Percentiles rank a stretch among this genome's conserved stretches.
Conservation (phyloP, 2,797 vertebrate genomes). For the Mareca penelope region DNA sequence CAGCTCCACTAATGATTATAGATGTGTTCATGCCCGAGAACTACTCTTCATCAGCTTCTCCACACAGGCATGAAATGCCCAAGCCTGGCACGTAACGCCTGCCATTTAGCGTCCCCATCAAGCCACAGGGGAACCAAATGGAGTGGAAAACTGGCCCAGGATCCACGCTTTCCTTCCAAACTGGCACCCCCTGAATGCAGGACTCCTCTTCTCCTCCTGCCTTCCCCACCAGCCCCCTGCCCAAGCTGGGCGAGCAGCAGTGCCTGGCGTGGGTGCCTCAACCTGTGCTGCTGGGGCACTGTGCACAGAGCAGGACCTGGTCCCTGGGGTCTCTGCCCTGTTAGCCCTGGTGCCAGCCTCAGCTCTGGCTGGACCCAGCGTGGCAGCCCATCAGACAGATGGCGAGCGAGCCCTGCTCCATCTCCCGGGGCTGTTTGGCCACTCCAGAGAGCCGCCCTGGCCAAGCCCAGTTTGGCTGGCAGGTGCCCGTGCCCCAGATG, state of each 20-base stretch:
- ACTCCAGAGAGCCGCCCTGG: neutral
- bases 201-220: neutral
- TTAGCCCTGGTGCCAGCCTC: fast-evolving
- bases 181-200: neutral
- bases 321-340: fast-evolving
- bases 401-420: neutral
- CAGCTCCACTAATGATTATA: neutral
- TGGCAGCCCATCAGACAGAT: neutral
- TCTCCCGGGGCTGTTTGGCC: conserved; percentile 18
- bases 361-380: fast-evolving
- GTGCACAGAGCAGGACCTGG: neutral
- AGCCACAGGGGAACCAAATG: conserved; percentile 46
- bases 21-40: neutral
- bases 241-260: neutral
- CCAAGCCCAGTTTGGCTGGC: neutral
- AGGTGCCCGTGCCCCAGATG: neutral
- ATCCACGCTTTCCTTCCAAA: neutral
- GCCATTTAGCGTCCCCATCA: conserved; percentile 2
- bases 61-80: neutral
- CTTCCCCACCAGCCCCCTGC: neutral
- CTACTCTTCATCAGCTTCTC: neutral
- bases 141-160: conserved; percentile 31
- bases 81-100: neutral
- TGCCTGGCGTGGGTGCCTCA: fast-evolving
- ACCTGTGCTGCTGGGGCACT: neutral